phyloP scores from a whole-genome alignment of 2,888 invertebrate genomes.

The Drosophila prolongata region DNA sequence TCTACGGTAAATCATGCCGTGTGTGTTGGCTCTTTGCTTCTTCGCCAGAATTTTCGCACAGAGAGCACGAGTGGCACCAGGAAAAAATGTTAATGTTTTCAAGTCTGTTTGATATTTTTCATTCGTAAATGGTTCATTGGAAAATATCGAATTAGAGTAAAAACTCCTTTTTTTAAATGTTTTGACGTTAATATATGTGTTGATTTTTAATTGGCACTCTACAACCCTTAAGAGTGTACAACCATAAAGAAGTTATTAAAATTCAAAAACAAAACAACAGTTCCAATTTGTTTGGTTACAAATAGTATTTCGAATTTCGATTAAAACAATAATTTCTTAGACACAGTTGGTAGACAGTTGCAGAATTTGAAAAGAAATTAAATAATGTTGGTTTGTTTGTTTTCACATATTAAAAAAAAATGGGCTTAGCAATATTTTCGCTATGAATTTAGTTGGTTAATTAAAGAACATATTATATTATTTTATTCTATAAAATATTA shows the following conservation, averaged over 20 bases:
- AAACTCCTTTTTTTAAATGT: neutral
- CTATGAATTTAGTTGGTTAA: too few relatives aligned
- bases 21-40: conserved; percentile 46
- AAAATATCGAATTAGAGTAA: neutral
- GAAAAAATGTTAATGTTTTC: neutral
- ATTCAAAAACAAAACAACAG: neutral
- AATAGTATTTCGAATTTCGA: too few relatives aligned
- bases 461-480: neutral
- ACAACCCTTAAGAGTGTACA: too few relatives aligned
- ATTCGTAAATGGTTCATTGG: neutral
- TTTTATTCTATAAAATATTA: neutral
- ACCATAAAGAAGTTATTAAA: neutral
- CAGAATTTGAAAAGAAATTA: too few relatives aligned
- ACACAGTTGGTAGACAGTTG: too few relatives aligned
- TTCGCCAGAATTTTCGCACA: conserved; percentile 37
- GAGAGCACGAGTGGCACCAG: conserved; percentile 9
- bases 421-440: too few relatives aligned
- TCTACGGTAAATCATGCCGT: conserved; percentile 77
- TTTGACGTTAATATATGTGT: too few relatives aligned
- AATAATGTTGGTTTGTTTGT: too few relatives aligned
- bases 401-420: too few relatives aligned
- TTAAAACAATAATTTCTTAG: too few relatives aligned
- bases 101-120: neutral
- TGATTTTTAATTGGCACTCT: too few relatives aligned
- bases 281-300: too few relatives aligned